Conservation (phyloP, 2,888 invertebrate species). For the Aradus depressus region DNA sequence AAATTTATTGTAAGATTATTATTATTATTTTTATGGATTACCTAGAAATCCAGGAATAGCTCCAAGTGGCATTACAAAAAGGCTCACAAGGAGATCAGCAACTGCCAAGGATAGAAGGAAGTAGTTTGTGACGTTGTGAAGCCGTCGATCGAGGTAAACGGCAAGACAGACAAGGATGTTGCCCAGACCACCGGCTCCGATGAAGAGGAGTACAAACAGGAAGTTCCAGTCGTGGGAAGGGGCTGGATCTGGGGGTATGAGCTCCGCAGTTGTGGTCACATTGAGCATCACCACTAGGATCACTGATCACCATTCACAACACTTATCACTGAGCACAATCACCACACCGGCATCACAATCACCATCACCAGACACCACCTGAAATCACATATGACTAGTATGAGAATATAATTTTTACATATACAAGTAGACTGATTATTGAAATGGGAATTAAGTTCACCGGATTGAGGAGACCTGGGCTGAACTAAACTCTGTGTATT, state of each 20-base stretch:
- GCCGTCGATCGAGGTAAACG: conserved; percentile 73
- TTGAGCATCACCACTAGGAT: too few species aligned
- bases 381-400: too few species aligned
- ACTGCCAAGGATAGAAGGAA: conserved; percentile 86
- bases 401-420: too few species aligned
- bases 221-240: conserved; percentile 64
- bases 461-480: too few species aligned
- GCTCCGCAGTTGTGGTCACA: too few species aligned
- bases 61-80: conserved; percentile 92
- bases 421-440: too few species aligned
- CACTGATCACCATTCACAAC: conserved; percentile 5
- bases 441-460: too few species aligned
- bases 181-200: conserved; percentile 77
- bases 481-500: too few species aligned
- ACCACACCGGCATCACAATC: background rate
- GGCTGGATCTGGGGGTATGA: background rate
- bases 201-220: conserved; percentile 71
- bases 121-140: conserved; percentile 94
- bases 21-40: too few species aligned
- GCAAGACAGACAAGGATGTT: conserved; percentile 90
- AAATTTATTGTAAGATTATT: too few species aligned
- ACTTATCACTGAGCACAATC: too few species aligned
- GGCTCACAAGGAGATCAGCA: conserved; percentile 83
- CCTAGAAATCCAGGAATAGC: conserved; percentile 88
- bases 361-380: too few species aligned